These are phyloP conservation scores for Triplophysa bombifrons DNA, from an alignment of 2,797 vertebrate genomes.

Conservation along the genomic window DNA sequence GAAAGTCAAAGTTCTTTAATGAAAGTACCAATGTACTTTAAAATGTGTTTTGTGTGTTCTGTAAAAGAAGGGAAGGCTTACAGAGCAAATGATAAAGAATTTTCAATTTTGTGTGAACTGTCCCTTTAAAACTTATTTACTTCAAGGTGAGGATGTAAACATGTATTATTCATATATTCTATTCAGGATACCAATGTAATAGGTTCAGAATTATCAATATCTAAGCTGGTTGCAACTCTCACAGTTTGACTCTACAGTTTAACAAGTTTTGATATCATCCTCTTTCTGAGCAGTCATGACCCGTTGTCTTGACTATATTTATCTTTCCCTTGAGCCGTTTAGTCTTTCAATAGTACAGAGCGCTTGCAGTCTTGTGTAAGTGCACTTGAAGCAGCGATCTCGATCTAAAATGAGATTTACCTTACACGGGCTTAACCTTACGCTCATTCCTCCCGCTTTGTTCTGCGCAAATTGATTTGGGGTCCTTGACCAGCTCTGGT, in stretches of 20 bases:
- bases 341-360: constrained; percentile 17
- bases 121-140: no score
- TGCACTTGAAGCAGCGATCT: constrained; percentile 11
- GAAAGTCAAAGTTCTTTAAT: no score
- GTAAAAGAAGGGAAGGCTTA: no score
- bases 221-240: not conserved
- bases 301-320: not conserved
- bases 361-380: not conserved
- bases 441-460: constrained; percentile 60
- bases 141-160: no score
- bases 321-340: not conserved
- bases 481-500: constrained; percentile 49
- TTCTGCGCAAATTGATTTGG: constrained; percentile 67
- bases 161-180: no score
- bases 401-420: constrained; percentile 64
- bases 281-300: not conserved
- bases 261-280: no score
- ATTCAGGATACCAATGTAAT: no score
- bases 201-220: no score
- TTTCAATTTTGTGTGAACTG: no score
- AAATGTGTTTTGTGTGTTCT: no score
- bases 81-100: no score
- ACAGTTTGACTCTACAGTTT: not conserved
- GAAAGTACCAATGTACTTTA: no score
- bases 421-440: constrained; percentile 46